Percentiles rank a stretch among this genome's conserved stretches.
Evolutionary conservation across 2,888 invertebrate genomes (phyloP).

Genomic region (Gibbula magus): DNA sequence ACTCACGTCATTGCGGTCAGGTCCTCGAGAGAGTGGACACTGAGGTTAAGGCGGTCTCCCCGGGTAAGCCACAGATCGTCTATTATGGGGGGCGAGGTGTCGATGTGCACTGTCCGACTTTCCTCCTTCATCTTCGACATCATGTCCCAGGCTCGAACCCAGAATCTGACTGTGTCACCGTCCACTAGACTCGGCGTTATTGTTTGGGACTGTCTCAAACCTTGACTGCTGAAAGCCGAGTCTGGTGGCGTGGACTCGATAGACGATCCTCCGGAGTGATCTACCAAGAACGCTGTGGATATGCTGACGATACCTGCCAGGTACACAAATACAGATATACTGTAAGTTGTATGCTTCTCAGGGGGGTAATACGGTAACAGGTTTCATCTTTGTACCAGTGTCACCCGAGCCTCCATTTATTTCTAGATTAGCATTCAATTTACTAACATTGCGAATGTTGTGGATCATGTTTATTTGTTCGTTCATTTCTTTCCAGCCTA

Average conservation of each 20-base stretch:
- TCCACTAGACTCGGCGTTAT: constrained; percentile 30
- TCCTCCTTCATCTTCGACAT: constrained; percentile 37
- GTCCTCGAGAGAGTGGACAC: constrained; percentile 41
- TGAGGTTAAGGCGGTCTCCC: constrained; percentile 32
- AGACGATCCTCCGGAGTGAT: constrained; percentile 15
- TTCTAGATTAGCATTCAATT: no score
- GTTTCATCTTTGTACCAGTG: no score
- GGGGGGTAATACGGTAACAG: no score
- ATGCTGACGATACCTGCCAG: background rate
- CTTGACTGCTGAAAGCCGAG: background rate
- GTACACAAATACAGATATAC: no score
- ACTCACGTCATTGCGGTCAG: constrained; percentile 40
- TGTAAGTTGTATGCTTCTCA: no score
- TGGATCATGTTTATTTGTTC: no score
- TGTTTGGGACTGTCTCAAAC: constrained; percentile 23
- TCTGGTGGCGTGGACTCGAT: background rate
- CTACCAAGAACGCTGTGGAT: background rate
- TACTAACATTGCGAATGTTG: no score
- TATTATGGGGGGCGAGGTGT: constrained; percentile 46
- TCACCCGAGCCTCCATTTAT: no score
- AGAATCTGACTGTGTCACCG: constrained; percentile 41
- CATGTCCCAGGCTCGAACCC: constrained; percentile 42
- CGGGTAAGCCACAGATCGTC: constrained; percentile 44
- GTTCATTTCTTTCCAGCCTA: no score
- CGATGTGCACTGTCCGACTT: constrained; percentile 35